These are phyloP conservation scores for Brachyrhaphis roseni DNA, from an alignment of 2,797 vertebrate species.

Conservation along the genomic window DNA sequence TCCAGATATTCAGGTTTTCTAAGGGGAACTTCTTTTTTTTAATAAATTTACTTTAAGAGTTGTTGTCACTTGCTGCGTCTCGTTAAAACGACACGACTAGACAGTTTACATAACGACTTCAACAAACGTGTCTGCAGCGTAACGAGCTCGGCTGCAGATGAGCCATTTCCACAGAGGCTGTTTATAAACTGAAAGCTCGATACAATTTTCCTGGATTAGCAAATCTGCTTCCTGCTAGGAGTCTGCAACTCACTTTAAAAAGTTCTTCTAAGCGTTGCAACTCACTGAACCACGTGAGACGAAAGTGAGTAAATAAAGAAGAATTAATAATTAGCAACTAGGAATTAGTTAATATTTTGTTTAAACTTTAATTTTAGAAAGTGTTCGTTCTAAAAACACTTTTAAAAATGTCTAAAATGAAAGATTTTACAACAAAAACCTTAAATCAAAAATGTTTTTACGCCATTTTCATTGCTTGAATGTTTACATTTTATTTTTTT, in stretches of 20 bases:
- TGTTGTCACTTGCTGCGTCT: neutral
- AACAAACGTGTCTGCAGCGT: neutral
- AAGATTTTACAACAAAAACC: neutral
- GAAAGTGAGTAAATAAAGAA: too few species aligned
- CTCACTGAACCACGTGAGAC: neutral
- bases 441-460: neutral
- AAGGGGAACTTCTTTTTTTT: neutral
- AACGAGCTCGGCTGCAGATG: neutral
- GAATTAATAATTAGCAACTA: too few species aligned
- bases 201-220: neutral
- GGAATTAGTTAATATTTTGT: too few species aligned
- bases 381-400: too few species aligned
- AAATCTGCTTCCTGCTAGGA: neutral
- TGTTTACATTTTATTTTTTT: neutral
- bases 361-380: too few species aligned
- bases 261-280: neutral
- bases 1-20: neutral
- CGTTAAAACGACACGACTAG: neutral
- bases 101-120: neutral
- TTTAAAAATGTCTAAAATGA: too few species aligned
- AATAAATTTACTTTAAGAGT: too few species aligned
- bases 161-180: neutral
- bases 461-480: neutral
- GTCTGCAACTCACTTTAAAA: neutral
- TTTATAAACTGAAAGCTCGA: neutral